These are phyloP conservation scores for Coboldia fuscipes DNA, from an alignment of 1,140 invertebrate genomes.

Conservation along the genomic window DNA sequence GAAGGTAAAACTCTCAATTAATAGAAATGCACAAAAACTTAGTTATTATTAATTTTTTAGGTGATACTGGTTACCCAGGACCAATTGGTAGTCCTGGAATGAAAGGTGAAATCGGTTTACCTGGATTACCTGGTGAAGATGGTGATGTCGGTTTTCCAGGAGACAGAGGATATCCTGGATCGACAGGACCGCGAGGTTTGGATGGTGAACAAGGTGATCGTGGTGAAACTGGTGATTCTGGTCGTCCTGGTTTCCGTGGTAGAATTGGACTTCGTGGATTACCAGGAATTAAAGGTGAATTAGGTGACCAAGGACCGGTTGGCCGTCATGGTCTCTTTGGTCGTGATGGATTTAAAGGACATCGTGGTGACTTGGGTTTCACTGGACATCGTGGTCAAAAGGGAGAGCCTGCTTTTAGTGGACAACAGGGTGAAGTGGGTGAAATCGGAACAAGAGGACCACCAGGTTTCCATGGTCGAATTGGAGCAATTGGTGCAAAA, in stretches of 20 bases:
- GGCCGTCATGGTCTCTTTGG: conserved; percentile 26
- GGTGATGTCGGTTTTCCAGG: conserved; percentile 28
- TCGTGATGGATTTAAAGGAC: conserved; percentile 22
- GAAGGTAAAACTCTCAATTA: conserved; percentile 20
- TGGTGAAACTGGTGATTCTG: conserved; percentile 32
- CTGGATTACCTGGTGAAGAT: conserved; percentile 29
- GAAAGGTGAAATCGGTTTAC: conserved; percentile 17
- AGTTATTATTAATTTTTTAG: conserved; percentile 8
- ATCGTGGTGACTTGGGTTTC: conserved; percentile 27
- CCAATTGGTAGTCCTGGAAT: conserved; percentile 24
- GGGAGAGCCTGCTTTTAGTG: conserved; percentile 28
- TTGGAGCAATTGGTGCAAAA: conserved; percentile 29
- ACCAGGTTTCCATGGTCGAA: conserved; percentile 24
- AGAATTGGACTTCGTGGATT: conserved; percentile 24
- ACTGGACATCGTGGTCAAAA: conserved; percentile 23
- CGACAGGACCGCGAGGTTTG: conserved; percentile 23
- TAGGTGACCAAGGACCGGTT: conserved; percentile 24
- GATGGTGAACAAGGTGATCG: conserved; percentile 27
- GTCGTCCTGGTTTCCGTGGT: conserved; percentile 26
- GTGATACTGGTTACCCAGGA: conserved; percentile 25
- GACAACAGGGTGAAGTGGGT: conserved; percentile 30
- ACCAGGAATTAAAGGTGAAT: conserved; percentile 22
- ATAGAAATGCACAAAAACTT: not conserved
- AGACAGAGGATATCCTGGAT: conserved; percentile 17
- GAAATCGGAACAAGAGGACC: conserved; percentile 26